Evolutionary conservation across 2,888 invertebrate species (phyloP).

Genomic region (Abrostola tripartita): DNA sequence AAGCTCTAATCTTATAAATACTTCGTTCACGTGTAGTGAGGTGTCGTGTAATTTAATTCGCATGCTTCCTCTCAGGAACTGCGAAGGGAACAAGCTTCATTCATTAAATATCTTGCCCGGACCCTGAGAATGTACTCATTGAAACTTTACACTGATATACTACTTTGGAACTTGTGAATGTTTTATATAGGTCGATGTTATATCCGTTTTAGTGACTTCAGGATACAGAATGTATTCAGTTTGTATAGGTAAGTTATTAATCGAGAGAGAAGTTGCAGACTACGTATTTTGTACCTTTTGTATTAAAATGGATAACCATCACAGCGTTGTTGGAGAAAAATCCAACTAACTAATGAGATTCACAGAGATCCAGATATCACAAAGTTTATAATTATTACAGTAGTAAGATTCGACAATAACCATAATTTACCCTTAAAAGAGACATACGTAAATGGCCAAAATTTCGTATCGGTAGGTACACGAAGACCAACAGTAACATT

Average conservation of each 20-base stretch:
- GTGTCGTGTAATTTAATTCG: slow-evolving; percentile 66
- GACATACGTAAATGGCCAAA: neutral
- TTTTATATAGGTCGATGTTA: neutral
- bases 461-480: slow-evolving; percentile 22
- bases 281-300: too few relatives aligned
- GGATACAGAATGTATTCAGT: too few relatives aligned
- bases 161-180: slow-evolving; percentile 24
- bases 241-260: too few relatives aligned
- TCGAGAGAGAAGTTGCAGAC: too few relatives aligned
- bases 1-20: slow-evolving; percentile 59
- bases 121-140: slow-evolving; percentile 30
- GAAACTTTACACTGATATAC: slow-evolving; percentile 29
- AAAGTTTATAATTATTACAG: too few relatives aligned
- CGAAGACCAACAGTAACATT: slow-evolving; percentile 40
- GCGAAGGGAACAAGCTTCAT: slow-evolving; percentile 60
- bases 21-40: slow-evolving; percentile 55
- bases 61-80: slow-evolving; percentile 55
- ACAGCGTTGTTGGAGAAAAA: too few relatives aligned
- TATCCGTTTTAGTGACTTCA: too few relatives aligned
- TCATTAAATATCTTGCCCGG: slow-evolving; percentile 56
- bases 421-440: slow-evolving; percentile 12
- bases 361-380: too few relatives aligned
- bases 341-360: too few relatives aligned
- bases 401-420: neutral
- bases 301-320: too few relatives aligned